Evolutionary conservation across 2,888 invertebrate genomes (phyloP).

Genomic region (Crepidodera aurea): DNA sequence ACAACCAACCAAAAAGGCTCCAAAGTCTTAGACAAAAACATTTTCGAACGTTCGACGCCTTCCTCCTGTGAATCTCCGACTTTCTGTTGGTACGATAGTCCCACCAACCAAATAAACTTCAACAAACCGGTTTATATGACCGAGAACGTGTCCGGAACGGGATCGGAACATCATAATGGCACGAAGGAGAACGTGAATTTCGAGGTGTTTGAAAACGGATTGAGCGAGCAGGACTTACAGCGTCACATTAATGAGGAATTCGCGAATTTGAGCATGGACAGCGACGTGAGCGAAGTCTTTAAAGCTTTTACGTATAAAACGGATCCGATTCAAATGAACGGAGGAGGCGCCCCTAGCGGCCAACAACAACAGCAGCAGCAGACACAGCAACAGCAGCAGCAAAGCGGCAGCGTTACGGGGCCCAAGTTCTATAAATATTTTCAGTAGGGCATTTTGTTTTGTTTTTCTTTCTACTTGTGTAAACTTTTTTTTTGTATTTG

Average conservation of each 20-base stretch:
- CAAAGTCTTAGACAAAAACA: constrained; percentile 45
- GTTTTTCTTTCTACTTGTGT: constrained; percentile 25
- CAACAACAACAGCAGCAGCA: not conserved
- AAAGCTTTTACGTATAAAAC: constrained; percentile 56
- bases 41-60: constrained; percentile 48
- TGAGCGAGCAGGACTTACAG: constrained; percentile 49
- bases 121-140: constrained; percentile 58
- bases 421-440: constrained; percentile 67
- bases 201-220: constrained; percentile 27
- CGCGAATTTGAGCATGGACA: constrained; percentile 52
- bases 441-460: constrained; percentile 56
- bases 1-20: constrained; percentile 51
- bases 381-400: not conserved
- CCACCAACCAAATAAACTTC: constrained; percentile 56
- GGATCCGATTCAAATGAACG: constrained; percentile 56
- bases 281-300: constrained; percentile 51
- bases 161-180: constrained; percentile 27
- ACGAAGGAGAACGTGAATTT: constrained; percentile 19
- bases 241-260: constrained; percentile 56
- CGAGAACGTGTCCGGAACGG: constrained; percentile 41
- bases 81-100: constrained; percentile 57
- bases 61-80: constrained; percentile 52
- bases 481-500: constrained; percentile 30
- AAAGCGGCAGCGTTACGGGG: constrained; percentile 45
- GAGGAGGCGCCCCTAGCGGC: constrained; percentile 47